Percentiles rank a stretch among this genome's conserved stretches.
phyloP scores from a whole-genome alignment of 2,888 invertebrate genomes.

The Subacronicta megacephala region DNA sequence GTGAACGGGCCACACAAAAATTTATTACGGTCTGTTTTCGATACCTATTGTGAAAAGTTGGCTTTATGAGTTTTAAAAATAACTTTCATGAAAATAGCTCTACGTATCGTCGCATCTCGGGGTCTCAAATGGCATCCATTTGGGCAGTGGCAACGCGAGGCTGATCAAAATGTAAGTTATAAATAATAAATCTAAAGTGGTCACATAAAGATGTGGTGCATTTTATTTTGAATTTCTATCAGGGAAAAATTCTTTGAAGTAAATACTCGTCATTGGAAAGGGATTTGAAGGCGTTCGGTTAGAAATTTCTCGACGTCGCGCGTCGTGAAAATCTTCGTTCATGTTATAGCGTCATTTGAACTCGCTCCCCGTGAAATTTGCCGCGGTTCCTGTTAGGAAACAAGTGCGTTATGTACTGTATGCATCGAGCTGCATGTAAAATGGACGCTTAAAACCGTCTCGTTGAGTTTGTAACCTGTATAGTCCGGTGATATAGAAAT shows the following conservation, averaged over 20 bases:
- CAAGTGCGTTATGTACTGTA: conserved; percentile 57
- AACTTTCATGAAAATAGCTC: conserved; percentile 77
- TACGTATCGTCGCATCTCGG: conserved; percentile 65
- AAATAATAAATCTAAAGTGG: conserved; percentile 46
- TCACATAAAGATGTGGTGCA: conserved; percentile 25
- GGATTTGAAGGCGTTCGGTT: conserved; percentile 73
- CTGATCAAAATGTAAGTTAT: conserved; percentile 43
- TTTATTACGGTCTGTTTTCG: conserved; percentile 88
- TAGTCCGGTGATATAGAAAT: conserved; percentile 49
- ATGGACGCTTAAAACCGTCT: conserved; percentile 57
- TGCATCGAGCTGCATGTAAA: conserved; percentile 65
- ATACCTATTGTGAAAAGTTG: conserved; percentile 84
- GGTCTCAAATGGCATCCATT: conserved; percentile 54
- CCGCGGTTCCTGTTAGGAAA: conserved; percentile 72
- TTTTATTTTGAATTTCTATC: conserved; percentile 48
- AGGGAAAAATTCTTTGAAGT: conserved; percentile 32
- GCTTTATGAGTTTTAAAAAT: conserved; percentile 82
- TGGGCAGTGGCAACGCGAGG: conserved; percentile 15
- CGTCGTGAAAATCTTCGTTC: conserved; percentile 74
- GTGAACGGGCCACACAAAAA: conserved; percentile 79
- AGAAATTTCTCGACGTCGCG: conserved; percentile 75
- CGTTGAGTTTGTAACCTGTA: conserved; percentile 49
- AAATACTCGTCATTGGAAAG: conserved; percentile 40
- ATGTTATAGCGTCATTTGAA: conserved; percentile 72
- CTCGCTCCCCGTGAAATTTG: conserved; percentile 85